These are phyloP conservation scores for Zaprionus inermis DNA, from an alignment of 1,140 invertebrate species.

Conservation along the genomic window DNA sequence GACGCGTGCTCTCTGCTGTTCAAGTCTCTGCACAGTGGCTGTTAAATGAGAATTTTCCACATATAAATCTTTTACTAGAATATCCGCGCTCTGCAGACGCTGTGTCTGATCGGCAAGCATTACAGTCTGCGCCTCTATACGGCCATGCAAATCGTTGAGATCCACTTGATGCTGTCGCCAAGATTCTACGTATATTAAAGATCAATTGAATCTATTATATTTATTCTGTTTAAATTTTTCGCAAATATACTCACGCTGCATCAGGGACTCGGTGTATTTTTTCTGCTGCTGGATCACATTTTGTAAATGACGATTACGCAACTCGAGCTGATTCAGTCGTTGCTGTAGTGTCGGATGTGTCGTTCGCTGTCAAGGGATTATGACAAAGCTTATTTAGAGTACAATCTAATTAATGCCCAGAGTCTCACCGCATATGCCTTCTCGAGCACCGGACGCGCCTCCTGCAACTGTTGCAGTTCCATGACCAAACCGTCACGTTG, in stretches of 20 bases:
- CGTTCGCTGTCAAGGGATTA: slow-evolving; percentile 59
- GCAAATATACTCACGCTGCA: slow-evolving; percentile 86
- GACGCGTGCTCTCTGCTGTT: slow-evolving; percentile 85
- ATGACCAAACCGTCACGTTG: slow-evolving; percentile 85
- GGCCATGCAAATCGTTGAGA: slow-evolving; percentile 86
- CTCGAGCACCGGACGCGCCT: slow-evolving; percentile 82
- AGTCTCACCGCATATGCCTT: slow-evolving; percentile 83
- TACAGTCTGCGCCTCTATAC: slow-evolving; percentile 86
- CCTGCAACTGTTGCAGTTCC: slow-evolving; percentile 85
- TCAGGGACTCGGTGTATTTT: slow-evolving; percentile 87
- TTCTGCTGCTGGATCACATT: slow-evolving; percentile 87
- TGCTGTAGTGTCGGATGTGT: slow-evolving; percentile 81
- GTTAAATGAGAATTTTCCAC: slow-evolving; percentile 91
- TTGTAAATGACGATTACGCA: slow-evolving; percentile 87
- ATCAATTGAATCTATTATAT: neutral
- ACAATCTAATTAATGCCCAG: neutral
- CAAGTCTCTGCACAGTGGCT: slow-evolving; percentile 87
- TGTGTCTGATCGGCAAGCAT: slow-evolving; percentile 88
- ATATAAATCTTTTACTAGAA: slow-evolving; percentile 91
- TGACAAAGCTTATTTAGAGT: neutral
- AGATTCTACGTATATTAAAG: slow-evolving; percentile 84
- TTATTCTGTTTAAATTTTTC: neutral
- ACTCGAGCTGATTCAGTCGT: slow-evolving; percentile 85
- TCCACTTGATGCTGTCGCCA: slow-evolving; percentile 88
- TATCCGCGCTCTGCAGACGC: slow-evolving; percentile 89